A percentile compares a stretch with the other conserved stretches of the same genome.
Evolutionary conservation across 2,113 vertebrate genomes (phyloP).

Genomic region (Phaethornis superciliosus): DNA sequence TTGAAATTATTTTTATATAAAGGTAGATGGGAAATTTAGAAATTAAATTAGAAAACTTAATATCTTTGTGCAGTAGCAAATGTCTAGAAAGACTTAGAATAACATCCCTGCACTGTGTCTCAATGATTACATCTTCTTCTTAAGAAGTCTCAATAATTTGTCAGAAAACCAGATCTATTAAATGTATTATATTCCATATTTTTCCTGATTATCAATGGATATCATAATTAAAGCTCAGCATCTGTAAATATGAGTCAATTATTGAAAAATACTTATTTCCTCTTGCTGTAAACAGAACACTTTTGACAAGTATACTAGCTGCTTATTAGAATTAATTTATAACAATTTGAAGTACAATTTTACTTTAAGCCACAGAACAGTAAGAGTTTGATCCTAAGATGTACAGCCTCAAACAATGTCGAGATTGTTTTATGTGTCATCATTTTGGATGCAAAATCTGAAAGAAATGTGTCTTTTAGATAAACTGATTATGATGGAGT

Average conservation of each 20-base stretch:
- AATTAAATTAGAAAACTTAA: not conserved
- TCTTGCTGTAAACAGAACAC: not conserved
- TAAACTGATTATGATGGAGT: not conserved
- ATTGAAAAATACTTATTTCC: not conserved
- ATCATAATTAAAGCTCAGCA: not conserved
- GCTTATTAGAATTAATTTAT: constrained; percentile 21
- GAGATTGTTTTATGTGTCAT: not conserved
- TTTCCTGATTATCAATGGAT: not conserved
- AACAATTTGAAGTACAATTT: not conserved
- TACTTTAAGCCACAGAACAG: not conserved
- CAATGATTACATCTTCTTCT: not conserved
- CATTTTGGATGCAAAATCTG: not conserved
- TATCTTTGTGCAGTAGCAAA: not conserved
- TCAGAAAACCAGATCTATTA: not conserved
- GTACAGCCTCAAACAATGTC: not conserved
- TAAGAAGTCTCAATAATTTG: not conserved
- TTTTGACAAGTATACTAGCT: not conserved
- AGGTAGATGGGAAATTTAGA: not conserved
- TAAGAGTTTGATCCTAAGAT: not conserved
- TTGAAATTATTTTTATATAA: not conserved
- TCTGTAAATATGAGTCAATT: not conserved
- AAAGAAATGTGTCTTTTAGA: constrained; percentile 13
- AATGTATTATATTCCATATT: not conserved
- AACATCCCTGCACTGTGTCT: not conserved
- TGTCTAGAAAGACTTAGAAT: not conserved